Conservation (phyloP, 2,888 invertebrate genomes). For the Margaritifera margaritifera region DNA sequence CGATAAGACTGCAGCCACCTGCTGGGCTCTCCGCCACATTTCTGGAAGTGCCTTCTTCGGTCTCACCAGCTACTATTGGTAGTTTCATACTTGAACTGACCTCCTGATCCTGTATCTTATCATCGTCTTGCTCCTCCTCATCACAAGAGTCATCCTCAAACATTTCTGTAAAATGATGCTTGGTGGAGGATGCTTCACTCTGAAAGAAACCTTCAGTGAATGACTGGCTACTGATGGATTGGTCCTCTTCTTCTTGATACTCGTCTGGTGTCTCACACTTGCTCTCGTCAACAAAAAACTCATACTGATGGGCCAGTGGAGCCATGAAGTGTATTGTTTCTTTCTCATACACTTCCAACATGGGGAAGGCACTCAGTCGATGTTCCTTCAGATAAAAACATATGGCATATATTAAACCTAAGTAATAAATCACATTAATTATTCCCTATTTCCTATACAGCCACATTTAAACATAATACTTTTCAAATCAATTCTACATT, state of each 20-base stretch:
- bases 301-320: conserved; percentile 73
- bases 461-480: too few species aligned
- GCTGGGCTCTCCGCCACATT: conserved; percentile 6
- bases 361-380: conserved; percentile 74
- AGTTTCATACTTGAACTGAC: conserved; percentile 4
- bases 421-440: not conserved
- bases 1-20: conserved; percentile 20
- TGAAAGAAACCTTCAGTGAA: conserved; percentile 7
- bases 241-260: conserved; percentile 20
- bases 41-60: conserved; percentile 11
- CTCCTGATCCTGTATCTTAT: conserved; percentile 12
- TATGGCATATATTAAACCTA: not conserved
- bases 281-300: conserved; percentile 74
- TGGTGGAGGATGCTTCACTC: conserved; percentile 13
- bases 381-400: conserved; percentile 55
- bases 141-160: conserved; percentile 11
- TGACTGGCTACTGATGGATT: conserved; percentile 13
- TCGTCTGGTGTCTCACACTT: conserved; percentile 34
- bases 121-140: conserved; percentile 5
- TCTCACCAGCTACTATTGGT: not conserved
- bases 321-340: conserved; percentile 72
- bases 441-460: not conserved
- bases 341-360: conserved; percentile 73
- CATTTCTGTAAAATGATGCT: conserved; percentile 17
- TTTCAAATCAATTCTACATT: too few species aligned